phyloP scores from a whole-genome alignment of 2,888 invertebrate species.

The Drosophila borealis region DNA sequence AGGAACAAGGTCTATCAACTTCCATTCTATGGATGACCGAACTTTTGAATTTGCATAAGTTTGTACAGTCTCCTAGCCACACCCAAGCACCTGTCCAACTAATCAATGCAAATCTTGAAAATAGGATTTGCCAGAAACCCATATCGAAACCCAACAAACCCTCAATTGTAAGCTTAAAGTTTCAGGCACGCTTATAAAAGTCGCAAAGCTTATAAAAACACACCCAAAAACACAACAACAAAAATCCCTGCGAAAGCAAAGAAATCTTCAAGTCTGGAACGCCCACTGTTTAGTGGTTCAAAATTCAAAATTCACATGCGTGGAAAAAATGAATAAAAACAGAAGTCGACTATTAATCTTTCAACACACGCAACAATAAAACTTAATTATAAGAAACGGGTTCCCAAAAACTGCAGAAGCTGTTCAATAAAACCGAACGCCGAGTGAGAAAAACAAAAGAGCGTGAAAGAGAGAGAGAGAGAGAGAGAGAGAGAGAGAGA shows the following conservation, averaged over 20 bases:
- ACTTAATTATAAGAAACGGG: constrained; percentile 75
- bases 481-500: constrained; percentile 5
- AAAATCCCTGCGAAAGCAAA: constrained; percentile 19
- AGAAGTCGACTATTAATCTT: constrained; percentile 80
- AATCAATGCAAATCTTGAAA: constrained; percentile 44
- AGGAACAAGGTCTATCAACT: neutral
- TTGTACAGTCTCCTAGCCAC: neutral
- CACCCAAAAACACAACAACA: constrained; percentile 39
- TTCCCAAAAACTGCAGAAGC: constrained; percentile 22
- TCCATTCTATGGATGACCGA: neutral
- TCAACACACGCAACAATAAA: constrained; percentile 77
- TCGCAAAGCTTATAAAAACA: constrained; percentile 38
- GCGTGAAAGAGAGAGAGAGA: constrained; percentile 11
- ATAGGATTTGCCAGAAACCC: constrained; percentile 40
- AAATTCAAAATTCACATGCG: constrained; percentile 67
- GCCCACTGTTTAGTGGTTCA: constrained; percentile 69
- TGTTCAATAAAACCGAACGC: constrained; percentile 34
- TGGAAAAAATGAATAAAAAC: constrained; percentile 63
- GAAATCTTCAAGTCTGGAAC: constrained; percentile 48
- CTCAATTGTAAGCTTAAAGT: constrained; percentile 2
- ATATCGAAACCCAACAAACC: constrained; percentile 9
- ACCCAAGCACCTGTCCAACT: constrained; percentile 11
- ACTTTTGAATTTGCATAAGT: neutral
- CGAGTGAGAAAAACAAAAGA: constrained; percentile 24
- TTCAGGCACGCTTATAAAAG: constrained; percentile 47